phyloP scores from a whole-genome alignment of 2,888 invertebrate genomes.

The Abrostola tripartita region DNA sequence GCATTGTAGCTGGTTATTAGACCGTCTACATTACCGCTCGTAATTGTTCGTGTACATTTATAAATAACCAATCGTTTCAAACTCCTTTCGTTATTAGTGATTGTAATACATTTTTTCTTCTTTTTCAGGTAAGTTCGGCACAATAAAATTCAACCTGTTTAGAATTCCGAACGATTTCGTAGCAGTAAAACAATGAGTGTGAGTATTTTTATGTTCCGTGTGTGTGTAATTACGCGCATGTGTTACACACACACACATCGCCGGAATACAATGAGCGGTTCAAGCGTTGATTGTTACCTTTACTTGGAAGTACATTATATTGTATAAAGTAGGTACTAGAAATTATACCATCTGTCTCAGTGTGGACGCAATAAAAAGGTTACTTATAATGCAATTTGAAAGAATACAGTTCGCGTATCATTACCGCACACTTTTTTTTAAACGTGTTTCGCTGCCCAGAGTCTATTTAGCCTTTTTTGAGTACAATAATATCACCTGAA shows the following conservation, averaged over 20 bases:
- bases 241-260: slow-evolving; percentile 20
- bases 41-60: slow-evolving; percentile 50
- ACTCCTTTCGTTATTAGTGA: slow-evolving; percentile 65
- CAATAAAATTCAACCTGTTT: slow-evolving; percentile 72
- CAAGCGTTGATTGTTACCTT: slow-evolving; percentile 50
- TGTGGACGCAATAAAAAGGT: slow-evolving; percentile 29
- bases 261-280: slow-evolving; percentile 50
- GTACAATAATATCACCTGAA: background rate
- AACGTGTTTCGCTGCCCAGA: background rate
- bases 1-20: slow-evolving; percentile 38
- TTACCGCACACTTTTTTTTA: slow-evolving; percentile 10
- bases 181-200: slow-evolving; percentile 65
- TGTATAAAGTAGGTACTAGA: slow-evolving; percentile 32
- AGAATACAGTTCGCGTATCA: slow-evolving; percentile 20
- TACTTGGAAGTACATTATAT: slow-evolving; percentile 59
- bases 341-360: slow-evolving; percentile 40
- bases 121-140: slow-evolving; percentile 80
- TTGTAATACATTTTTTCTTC: slow-evolving; percentile 69
- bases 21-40: slow-evolving; percentile 30
- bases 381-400: slow-evolving; percentile 28
- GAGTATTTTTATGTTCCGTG: slow-evolving; percentile 51
- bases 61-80: slow-evolving; percentile 64
- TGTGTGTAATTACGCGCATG: slow-evolving; percentile 23
- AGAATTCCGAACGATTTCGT: slow-evolving; percentile 64
- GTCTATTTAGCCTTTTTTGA: background rate